Evolutionary conservation across 2,113 vertebrate species (phyloP), one percentile per base, ranked within the genome.

Genomic region (Brienomyrus longianalis): DNA sequence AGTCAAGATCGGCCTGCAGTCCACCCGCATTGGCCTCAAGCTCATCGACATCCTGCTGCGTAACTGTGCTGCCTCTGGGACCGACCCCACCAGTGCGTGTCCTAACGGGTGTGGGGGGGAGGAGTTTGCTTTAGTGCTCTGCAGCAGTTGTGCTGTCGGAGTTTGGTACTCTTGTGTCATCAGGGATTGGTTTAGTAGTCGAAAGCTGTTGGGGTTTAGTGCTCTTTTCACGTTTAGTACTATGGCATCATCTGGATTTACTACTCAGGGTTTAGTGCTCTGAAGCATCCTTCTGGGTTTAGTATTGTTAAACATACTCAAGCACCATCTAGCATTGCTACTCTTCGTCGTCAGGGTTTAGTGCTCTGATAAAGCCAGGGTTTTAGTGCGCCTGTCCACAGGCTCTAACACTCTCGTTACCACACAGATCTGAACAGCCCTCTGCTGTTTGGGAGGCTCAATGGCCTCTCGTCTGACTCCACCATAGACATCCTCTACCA

Each of bases 401-500:
- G 51, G 1, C 10, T 70, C 62, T 70, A 70, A 70, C n/a, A 13
- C n/a, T 31, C 62, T 70, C 62, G 35, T 80, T 15, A 19, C 35
- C 74, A 56, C 90, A 15, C 93, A 99, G 98, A 99, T 96, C 93
- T 99, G 92, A 99, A 99, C 95, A 99, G 98, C 91, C 98, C 98
- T 91, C 96, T 99, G 93, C 97, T 99, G 89, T 99, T 99, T 92
- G 98, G 98, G 92, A 96, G 98, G 92, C 96, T 99, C 52, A 99
- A 99, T 92, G 98, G 98, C 92, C 97, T 99, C 54, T 99, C 98
- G 77, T 99, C 98, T 91, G 98, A 99, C 95, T 99, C 98, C 90
- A 99, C 98, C 87, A 99, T 99, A 89, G 98, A 99, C 94, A 99
- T 99, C 93, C 97, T 99, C 84, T 99, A 99, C 94, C 98, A 99